phyloP scores from a whole-genome alignment of 2,113 vertebrate genomes.

The Muntiacus muntjak region DNA sequence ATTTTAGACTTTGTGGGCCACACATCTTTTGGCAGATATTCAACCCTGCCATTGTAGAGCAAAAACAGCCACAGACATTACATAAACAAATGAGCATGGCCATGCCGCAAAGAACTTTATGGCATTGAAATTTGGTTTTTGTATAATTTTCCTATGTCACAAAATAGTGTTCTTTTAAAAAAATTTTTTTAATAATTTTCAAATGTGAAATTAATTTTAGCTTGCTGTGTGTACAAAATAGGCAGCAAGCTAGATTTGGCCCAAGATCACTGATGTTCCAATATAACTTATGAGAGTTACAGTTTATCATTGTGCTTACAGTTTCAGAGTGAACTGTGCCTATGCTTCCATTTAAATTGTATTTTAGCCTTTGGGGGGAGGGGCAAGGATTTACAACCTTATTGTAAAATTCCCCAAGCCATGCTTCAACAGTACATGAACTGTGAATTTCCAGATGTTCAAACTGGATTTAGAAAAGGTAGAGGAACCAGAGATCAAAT shows the following conservation, averaged over 20 bases:
- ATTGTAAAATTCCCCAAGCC: neutral
- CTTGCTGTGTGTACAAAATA: neutral
- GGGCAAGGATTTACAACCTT: neutral
- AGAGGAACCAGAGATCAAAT: neutral
- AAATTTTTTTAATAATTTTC: neutral
- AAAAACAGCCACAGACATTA: neutral
- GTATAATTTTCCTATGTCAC: neutral
- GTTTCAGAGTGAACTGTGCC: neutral
- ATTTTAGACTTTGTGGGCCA: neutral
- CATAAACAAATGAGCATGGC: neutral
- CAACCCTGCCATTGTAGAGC: neutral
- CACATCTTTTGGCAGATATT: neutral
- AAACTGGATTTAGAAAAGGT: neutral
- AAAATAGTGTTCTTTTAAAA: neutral
- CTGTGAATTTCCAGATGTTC: neutral
- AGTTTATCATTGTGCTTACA: neutral
- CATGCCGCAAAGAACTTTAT: neutral
- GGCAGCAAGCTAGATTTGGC: neutral
- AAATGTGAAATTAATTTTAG: conserved; percentile 9
- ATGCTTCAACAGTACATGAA: neutral
- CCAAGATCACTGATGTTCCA: neutral
- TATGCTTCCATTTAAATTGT: neutral
- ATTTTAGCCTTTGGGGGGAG: neutral
- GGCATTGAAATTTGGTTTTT: neutral
- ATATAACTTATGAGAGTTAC: neutral